Evolutionary conservation across 2,888 invertebrate genomes (phyloP), one percentile per base, ranked within the genome.

Genomic region (Tortrix viridana): DNA sequence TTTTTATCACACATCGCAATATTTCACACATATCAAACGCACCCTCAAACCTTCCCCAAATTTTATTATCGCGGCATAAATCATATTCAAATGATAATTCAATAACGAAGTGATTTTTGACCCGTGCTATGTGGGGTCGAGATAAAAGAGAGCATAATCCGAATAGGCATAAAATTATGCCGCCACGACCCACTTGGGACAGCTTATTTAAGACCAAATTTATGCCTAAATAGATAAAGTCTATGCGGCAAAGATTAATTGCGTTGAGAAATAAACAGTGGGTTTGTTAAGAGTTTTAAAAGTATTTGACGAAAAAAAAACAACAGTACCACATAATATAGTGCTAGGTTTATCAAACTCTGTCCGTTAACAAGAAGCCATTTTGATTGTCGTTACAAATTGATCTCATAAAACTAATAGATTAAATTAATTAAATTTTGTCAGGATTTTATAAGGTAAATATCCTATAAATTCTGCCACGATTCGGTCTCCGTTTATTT

Each of bases 41-140:
- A 74, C 84, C 87, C 87, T 78, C 80, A 82, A 85, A 75, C 75
- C 75, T 83, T 80, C 86, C 86, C 86, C 80, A 78, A 77, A 77
- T 81, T 81, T 76, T 72, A 77, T 77, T 76, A 82, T 78, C 80
- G 76, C 82, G 76, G 79, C 78, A 84, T 88, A 87, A 84, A 90
- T 91, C 86, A 88, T 82, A 89, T 89, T 88, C 85, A 86, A 87
- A 89, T 88, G 88, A 89, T 90, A 90, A 90, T 92, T 90, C 89
- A 88, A 91, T 90, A 88, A 84, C 79, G 74, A 75, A 75, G 80
- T 85, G 86, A 89, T 88, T 88, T 81, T 80, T 83, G 83, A 85
- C 82, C 85, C 81, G 74, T 73, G 66, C 69, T 71, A 74, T 72
- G 75, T 71, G 74, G 81, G 82, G 80, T 70, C 74, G 75, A 77